Evolutionary conservation across 2,888 invertebrate genomes (phyloP), one percentile per base, ranked within the genome.

Genomic region (Pheosia tremula): DNA sequence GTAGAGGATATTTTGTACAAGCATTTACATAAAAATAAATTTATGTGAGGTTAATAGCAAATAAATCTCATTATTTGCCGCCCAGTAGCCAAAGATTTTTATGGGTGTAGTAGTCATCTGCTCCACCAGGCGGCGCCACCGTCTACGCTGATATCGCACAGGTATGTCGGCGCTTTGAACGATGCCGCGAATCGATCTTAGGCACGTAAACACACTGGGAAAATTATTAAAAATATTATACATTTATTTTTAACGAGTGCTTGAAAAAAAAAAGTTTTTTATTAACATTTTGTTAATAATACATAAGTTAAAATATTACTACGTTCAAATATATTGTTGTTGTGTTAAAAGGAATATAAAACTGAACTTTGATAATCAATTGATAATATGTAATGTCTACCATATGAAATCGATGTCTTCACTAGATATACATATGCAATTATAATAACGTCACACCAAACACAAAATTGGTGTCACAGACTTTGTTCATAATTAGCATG

Each of bases 401-500:
- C 13, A 41, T 52, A 47, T 59, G 13, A 55, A 68, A 66, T 64
- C 65, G 68, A 72, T 68, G 62, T 64, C 66, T 67, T 53, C 47
- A 61, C 66, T 62, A 61, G 62, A 74, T 74, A 72, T 74, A 74
- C 79, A 80, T 77, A 79, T 70, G 71, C 65, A 74, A 81, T 81
- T 77, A 78, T 68, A 74, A 81, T 80, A 76, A 79, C 71, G 70
- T 64, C 70, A 63, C 66, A 62, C 64, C 64, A 78, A 74, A 78
- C 74, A 75, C 49, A 67, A 66, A 24, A 77, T 69, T 71, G 69
- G 64, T 77, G 76, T 72, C 69, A 71, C 78, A 84, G 82, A 85
- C 83, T 83, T 82, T 78, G 83, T 77, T 77, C 79, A 78, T 83
- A 82, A 84, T 85, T 83, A 85, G 77, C 84, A 84, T 81, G 77